Evolutionary conservation across 2,888 invertebrate species (phyloP).

Genomic region (Eilema caniola): DNA sequence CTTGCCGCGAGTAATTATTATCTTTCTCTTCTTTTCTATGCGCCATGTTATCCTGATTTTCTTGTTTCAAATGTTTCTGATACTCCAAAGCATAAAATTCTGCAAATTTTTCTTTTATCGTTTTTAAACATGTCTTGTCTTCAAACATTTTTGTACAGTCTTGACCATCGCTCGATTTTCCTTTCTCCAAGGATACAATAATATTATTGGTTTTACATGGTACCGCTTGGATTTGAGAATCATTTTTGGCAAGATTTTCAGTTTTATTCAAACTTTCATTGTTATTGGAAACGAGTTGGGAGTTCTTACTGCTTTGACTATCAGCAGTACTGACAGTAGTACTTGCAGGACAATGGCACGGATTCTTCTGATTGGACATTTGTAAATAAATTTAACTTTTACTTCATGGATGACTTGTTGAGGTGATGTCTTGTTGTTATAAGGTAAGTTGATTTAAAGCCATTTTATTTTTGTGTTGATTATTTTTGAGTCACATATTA

Average conservation of each 20-base stretch:
- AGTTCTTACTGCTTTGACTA: background rate
- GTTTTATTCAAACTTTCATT: background rate
- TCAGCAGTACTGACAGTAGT: background rate
- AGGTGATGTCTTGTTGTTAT: background rate
- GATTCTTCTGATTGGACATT: slow-evolving; percentile 11
- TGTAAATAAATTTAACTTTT: background rate
- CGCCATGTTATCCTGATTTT: background rate
- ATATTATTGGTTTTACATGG: background rate
- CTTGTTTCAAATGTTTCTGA: background rate
- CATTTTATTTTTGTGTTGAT: background rate
- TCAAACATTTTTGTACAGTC: background rate
- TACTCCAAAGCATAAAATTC: background rate
- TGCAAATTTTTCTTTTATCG: background rate
- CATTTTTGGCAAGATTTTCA: background rate
- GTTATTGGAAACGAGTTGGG: background rate
- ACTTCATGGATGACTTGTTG: background rate
- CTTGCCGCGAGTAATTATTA: background rate
- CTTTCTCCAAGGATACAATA: background rate
- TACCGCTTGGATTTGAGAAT: background rate
- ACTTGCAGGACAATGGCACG: slow-evolving; percentile 6
- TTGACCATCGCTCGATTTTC: background rate
- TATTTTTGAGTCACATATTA: background rate
- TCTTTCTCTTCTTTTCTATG: background rate
- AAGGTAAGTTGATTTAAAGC: background rate
- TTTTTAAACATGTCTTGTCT: slow-evolving; percentile 5